Evolutionary conservation across 2,797 vertebrate genomes (phyloP).

Genomic region (Trematomus bernacchii): DNA sequence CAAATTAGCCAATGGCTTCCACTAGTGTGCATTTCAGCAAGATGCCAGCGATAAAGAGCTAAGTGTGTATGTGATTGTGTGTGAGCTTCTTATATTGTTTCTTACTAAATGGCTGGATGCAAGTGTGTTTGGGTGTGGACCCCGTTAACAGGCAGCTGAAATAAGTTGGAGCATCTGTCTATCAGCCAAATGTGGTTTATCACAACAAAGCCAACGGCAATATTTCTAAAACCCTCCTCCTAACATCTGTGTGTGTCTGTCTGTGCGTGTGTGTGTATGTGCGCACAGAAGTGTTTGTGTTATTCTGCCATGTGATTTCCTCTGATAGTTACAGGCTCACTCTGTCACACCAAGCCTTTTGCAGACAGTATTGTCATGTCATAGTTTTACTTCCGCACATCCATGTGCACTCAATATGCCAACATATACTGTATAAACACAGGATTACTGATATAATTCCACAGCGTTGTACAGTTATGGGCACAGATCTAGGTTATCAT

Average conservation of each 20-base stretch:
- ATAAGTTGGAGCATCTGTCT: conserved; percentile 51
- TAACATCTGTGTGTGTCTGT: conserved; percentile 32
- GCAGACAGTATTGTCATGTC: conserved; percentile 13
- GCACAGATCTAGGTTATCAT: not conserved
- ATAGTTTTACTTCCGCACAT: conserved; percentile 18
- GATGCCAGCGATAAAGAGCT: conserved; percentile 13
- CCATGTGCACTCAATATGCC: not conserved
- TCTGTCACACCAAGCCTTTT: conserved; percentile 31
- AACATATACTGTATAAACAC: not conserved
- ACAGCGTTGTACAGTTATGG: not conserved
- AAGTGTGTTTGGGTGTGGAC: conserved; percentile 31
- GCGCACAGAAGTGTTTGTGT: conserved; percentile 8
- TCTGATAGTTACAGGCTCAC: conserved; percentile 29
- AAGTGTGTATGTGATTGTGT: not conserved
- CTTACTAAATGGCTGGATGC: conserved; percentile 8
- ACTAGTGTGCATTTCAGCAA: conserved; percentile 12
- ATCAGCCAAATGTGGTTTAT: conserved; percentile 65
- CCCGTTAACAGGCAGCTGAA: conserved; percentile 38
- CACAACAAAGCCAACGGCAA: conserved; percentile 39
- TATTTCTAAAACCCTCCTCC: conserved; percentile 54
- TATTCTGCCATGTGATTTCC: conserved; percentile 46
- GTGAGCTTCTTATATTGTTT: conserved; percentile 16
- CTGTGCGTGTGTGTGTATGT: not conserved
- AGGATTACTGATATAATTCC: not conserved
- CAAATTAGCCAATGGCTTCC: conserved; percentile 44